phyloP scores from a whole-genome alignment of 2,113 vertebrate species.

The Carassius gibelio region DNA sequence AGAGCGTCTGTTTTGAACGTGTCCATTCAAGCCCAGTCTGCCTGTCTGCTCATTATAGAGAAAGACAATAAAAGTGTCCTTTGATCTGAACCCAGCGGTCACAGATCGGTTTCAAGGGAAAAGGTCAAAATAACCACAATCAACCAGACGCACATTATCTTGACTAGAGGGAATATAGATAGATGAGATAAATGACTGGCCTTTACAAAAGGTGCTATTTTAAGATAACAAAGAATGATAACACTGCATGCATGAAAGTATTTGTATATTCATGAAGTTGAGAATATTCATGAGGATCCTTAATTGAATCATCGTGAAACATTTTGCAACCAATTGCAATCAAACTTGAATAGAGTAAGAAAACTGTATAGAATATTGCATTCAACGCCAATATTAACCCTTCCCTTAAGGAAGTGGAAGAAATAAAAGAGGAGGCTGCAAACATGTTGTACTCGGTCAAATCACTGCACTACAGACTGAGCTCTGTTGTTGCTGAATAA shows the following conservation, averaged over 20 bases:
- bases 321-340: not conserved
- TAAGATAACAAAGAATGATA: not conserved
- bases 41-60: not conserved
- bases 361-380: not conserved
- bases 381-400: not conserved
- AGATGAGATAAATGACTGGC: conserved; percentile 1
- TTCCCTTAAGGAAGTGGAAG: not conserved
- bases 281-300: too few relatives aligned
- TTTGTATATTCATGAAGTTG: not conserved
- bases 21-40: too few relatives aligned
- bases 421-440: not conserved
- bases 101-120: not conserved
- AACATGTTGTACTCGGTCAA: not conserved
- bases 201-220: not conserved
- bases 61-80: not conserved
- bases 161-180: not conserved
- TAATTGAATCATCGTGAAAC: too few relatives aligned
- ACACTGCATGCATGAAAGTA: not conserved
- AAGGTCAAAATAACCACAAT: not conserved
- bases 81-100: conserved; percentile 3
- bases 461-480: not conserved
- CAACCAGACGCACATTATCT: not conserved
- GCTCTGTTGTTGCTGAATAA: not conserved
- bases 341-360: too few relatives aligned
- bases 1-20: not conserved